These are phyloP conservation scores for Falco columbarius DNA, from an alignment of 2,797 vertebrate genomes.

Conservation along the genomic window DNA sequence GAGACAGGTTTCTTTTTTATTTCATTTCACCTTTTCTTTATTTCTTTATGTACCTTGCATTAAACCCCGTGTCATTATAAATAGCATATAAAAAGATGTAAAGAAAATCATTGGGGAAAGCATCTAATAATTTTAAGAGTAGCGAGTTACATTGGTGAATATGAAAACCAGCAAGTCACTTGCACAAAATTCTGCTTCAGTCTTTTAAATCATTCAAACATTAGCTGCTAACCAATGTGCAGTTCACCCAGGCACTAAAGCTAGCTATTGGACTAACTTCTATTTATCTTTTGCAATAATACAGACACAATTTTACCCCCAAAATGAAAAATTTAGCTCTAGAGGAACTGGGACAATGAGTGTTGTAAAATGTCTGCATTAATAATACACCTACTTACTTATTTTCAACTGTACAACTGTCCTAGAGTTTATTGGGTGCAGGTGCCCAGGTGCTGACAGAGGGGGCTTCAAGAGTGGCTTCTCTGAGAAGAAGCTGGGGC, in stretches of 20 bases:
- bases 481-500: background rate
- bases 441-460: background rate
- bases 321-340: background rate
- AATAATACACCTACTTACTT: background rate
- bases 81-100: background rate
- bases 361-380: background rate
- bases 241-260: background rate
- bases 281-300: background rate
- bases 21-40: background rate
- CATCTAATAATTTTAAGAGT: background rate
- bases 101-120: background rate
- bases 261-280: background rate
- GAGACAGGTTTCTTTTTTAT: background rate
- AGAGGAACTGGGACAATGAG: background rate
- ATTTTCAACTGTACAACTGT: background rate
- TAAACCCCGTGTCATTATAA: background rate
- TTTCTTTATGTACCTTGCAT: background rate
- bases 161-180: background rate
- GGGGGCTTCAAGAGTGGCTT: fast-evolving
- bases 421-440: too few species aligned
- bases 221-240: background rate
- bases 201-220: background rate
- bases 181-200: background rate
- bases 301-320: background rate
- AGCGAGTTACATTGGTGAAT: background rate